Percentiles rank a stretch among this genome's conserved stretches.
Conservation (phyloP, 2,113 vertebrate genomes). For the Phaetusa simplex region DNA sequence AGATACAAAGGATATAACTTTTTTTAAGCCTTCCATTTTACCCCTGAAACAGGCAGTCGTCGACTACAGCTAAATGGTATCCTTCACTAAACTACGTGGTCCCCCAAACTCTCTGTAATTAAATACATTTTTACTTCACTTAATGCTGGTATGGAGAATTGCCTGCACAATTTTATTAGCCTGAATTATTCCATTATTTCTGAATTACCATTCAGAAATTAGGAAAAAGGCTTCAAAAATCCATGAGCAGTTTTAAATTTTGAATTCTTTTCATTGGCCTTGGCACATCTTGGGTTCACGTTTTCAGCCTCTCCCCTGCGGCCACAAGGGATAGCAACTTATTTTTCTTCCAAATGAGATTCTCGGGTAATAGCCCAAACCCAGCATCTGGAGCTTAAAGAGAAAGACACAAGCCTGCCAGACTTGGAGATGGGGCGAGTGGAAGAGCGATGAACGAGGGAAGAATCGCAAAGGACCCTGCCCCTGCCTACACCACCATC, state of each 20-base stretch:
- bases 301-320: not conserved
- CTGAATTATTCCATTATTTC: not conserved
- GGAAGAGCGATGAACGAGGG: rapidly evolving
- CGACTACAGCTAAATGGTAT: not conserved
- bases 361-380: not conserved
- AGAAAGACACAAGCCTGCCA: not conserved
- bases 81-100: not conserved
- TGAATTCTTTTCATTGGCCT: not conserved
- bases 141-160: not conserved
- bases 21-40: not conserved
- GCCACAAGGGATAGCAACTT: not conserved
- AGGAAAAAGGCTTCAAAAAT: not conserved
- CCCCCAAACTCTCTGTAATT: not conserved
- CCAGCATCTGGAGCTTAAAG: not conserved
- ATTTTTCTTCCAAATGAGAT: not conserved
- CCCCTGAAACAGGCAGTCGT: not conserved
- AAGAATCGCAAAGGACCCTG: not conserved
- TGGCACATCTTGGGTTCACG: not conserved
- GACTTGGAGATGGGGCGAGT: not conserved
- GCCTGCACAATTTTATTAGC: not conserved
- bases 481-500: not conserved
- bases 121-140: not conserved
- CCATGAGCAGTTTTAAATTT: not conserved
- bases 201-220: not conserved
- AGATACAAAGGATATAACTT: not conserved